Conservation (phyloP, 2,888 invertebrate species). For the Cephus pygmeus region DNA sequence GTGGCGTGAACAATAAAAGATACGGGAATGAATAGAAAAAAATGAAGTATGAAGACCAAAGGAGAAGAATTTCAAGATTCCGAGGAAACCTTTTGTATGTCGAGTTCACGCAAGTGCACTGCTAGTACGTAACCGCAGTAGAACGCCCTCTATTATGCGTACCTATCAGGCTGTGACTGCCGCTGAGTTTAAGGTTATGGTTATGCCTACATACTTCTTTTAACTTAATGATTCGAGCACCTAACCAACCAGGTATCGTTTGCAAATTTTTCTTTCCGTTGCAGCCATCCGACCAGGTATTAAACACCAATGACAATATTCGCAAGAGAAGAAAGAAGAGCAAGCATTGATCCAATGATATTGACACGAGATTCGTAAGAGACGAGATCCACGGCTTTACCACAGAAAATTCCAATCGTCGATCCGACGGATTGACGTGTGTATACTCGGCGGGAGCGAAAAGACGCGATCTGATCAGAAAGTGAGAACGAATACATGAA, state of each 20-base stretch:
- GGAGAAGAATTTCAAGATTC: not conserved
- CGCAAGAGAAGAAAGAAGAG: not conserved
- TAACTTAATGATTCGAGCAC: not conserved
- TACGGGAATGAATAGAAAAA: not conserved
- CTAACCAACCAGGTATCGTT: not conserved
- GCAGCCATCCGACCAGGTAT: not conserved
- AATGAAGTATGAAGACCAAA: not conserved
- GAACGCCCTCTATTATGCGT: conserved; percentile 38
- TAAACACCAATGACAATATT: not conserved
- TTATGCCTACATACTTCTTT: conserved; percentile 13
- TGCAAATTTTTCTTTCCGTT: not conserved
- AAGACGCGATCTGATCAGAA: not conserved
- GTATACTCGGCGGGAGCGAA: not conserved
- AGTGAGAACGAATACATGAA: not conserved
- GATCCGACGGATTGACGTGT: not conserved
- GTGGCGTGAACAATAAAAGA: not conserved
- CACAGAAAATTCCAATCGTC: not conserved
- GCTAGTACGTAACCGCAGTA: conserved; percentile 16
- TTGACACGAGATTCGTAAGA: not conserved
- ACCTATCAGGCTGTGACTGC: conserved; percentile 39
- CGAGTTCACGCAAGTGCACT: conserved; percentile 1
- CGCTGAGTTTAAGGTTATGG: conserved; percentile 35
- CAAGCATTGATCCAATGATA: not conserved
- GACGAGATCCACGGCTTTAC: not conserved
- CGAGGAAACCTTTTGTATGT: not conserved